Base-by-base conservation (phyloP, 2,888 invertebrate genomes). In the Cyaniris semiargus region DNA sequence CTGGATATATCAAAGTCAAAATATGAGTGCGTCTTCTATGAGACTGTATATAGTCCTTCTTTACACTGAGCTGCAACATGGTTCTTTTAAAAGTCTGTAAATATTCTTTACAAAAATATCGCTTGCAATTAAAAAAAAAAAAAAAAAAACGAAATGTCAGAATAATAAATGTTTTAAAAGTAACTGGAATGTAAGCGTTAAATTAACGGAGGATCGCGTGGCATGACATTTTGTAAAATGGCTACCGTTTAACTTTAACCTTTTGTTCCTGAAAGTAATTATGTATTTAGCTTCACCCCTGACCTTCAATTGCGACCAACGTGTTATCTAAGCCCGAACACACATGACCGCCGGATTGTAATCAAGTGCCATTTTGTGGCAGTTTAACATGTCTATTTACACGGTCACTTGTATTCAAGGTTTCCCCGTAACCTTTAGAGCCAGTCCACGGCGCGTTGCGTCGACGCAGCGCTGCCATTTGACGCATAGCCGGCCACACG, bases 201-300 rank as follows among this genome's bases (percentile, higher is more conserved):
- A n/a, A 74, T 31, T 71, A 48, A 7, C 8, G 8, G 38, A 21
- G 27, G 66, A 66, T 66, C 66, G 27, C 31, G 66, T 66, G 66
- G 66, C 66, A 31, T 74, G 53, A 48, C 74, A 74, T 74, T 74
- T 48, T 27, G 23, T 48, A 13, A 53, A 53, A 34, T 48, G 53
- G 18, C 27, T 15, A 23, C 74, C 74, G 74, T 74, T 48, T 72
- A 72, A 72, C 72, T 48, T 48, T 72, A 74, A 18, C 74, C 74
- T 74, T 38, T 74, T 74, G 74, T 74, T 23, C 23, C 48, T 21
- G 74, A 48, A 48, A 27, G 74, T 74, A 74, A 74, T 74, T 74
- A n/a, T n/a, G n/a, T n/a, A 74, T 74, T 74, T 74, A 27, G 7
- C 48, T 72, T 44, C 53, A 27, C 74, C 74, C 27, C 18, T 74